These are phyloP conservation scores for Illadopsis cleaveri DNA, from an alignment of 2,113 vertebrate genomes.

Conservation along the genomic window DNA sequence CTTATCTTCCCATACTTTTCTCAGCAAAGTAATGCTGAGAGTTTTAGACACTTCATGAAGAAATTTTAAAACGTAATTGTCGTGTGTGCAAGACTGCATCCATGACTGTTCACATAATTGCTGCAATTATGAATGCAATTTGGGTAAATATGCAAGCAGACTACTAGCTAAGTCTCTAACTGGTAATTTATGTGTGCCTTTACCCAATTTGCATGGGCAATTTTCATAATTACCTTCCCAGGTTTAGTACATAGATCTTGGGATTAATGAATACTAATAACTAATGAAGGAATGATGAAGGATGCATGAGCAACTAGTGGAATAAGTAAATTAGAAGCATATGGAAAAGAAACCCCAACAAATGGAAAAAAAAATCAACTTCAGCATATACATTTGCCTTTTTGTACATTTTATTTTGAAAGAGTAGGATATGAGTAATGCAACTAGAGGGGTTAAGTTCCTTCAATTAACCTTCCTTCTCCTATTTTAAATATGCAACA, in stretches of 20 bases:
- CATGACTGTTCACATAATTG: slow-evolving; percentile 31
- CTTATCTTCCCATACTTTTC: not conserved
- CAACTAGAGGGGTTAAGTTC: not conserved
- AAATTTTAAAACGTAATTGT: not conserved
- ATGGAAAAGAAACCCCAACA: not conserved
- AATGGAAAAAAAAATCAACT: not conserved
- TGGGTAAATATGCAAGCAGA: slow-evolving; percentile 35
- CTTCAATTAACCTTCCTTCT: slow-evolving; percentile 8
- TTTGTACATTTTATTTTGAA: not conserved
- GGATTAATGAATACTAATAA: slow-evolving; percentile 8
- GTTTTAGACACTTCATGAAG: not conserved
- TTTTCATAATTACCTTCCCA: slow-evolving; percentile 43
- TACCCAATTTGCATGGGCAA: slow-evolving; percentile 45
- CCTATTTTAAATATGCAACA: not conserved
- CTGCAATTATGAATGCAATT: slow-evolving; percentile 49
- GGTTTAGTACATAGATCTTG: slow-evolving; percentile 19
- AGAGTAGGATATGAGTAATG: not conserved
- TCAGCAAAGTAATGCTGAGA: not conserved
- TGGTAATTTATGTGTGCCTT: slow-evolving; percentile 50
- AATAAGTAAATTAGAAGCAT: slow-evolving; percentile 16
- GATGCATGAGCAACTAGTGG: not conserved
- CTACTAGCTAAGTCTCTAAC: slow-evolving; percentile 25
- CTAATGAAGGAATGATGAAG: slow-evolving; percentile 17
- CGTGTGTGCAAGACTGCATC: not conserved
- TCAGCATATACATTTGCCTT: not conserved